Percentiles rank a stretch among this genome's conserved stretches.
Conservation (phyloP, 2,797 vertebrate genomes). For the Pelochelys cantorii region DNA sequence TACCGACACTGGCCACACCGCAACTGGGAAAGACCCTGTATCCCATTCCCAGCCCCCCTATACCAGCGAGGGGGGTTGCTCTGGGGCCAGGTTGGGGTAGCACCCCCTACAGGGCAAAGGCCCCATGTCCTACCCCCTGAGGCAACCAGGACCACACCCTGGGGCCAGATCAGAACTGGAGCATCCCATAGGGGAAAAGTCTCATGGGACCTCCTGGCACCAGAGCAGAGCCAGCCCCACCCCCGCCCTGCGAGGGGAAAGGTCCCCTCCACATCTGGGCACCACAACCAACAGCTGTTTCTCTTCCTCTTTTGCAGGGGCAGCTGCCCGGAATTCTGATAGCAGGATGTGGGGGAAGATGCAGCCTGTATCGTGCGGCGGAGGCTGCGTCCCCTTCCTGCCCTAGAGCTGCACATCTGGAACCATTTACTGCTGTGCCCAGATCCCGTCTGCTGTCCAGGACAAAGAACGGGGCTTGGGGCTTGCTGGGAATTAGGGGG, state of each 20-base stretch:
- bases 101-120: background rate
- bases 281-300: background rate
- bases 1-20: too few species aligned
- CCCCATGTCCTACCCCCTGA: too few species aligned
- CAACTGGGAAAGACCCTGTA: too few species aligned
- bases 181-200: background rate
- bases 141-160: too few species aligned
- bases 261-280: background rate
- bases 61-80: background rate
- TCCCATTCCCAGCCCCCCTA: background rate
- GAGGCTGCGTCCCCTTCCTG: background rate
- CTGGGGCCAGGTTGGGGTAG: background rate
- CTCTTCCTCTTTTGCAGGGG: background rate
- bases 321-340: background rate
- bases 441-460: background rate
- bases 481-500: background rate
- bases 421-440: background rate
- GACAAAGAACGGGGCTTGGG: background rate
- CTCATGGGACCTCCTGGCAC: too few species aligned
- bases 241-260: background rate
- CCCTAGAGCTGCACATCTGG: background rate
- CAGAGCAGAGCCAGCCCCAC: background rate
- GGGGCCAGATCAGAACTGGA: too few species aligned
- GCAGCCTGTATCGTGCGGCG: background rate
- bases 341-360: background rate